A percentile compares a stretch with the other conserved stretches of the same genome.
Evolutionary conservation across 2,888 invertebrate genomes (phyloP).

Genomic region (Tipula helvola): DNA sequence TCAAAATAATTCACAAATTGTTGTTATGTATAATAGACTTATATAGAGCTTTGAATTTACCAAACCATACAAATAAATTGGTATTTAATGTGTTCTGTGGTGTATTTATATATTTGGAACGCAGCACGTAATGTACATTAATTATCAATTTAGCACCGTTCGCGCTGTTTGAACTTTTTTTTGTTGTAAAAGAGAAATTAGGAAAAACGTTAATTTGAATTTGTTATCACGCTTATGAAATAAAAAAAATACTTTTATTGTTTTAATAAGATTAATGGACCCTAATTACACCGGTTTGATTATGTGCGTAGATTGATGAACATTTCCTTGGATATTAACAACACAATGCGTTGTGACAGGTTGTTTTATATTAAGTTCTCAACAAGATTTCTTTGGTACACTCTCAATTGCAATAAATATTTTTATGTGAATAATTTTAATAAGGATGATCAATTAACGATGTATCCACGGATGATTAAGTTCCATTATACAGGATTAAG

Average conservation of each 20-base stretch:
- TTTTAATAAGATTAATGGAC: not conserved
- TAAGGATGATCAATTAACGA: no score
- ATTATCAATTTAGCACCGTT: not conserved
- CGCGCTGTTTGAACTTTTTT: not conserved
- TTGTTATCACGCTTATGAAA: not conserved
- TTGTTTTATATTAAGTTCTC: no score
- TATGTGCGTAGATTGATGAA: not conserved
- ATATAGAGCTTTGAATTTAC: not conserved
- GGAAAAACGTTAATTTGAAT: not conserved
- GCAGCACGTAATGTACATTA: conserved; percentile 4
- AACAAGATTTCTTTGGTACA: no score
- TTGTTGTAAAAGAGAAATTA: not conserved
- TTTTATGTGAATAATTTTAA: no score
- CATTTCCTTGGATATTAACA: not conserved
- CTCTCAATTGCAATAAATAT: no score
- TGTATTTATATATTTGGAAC: not conserved
- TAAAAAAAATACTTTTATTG: not conserved
- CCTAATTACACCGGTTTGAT: not conserved
- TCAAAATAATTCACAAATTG: not conserved
- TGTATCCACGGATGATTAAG: no score
- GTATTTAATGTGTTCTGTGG: not conserved
- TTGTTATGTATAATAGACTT: not conserved
- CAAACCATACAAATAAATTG: not conserved
- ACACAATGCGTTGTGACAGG: not conserved
- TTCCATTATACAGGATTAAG: no score